Evolutionary conservation across 1,140 invertebrate genomes (phyloP).

Genomic region (Pseudoatta argentina): DNA sequence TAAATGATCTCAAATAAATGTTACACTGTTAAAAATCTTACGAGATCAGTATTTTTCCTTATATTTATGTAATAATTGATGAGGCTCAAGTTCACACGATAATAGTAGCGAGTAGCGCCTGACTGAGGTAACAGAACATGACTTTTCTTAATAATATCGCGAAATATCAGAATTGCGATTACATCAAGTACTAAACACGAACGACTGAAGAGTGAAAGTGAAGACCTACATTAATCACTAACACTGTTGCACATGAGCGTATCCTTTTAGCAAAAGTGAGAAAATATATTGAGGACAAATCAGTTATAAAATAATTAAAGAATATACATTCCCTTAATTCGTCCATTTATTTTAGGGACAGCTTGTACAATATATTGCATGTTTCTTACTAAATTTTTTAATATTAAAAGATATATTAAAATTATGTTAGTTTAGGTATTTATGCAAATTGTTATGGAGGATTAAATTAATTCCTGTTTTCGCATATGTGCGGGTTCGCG

Average conservation of each 20-base stretch:
- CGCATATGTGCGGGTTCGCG: background rate
- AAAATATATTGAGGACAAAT: background rate
- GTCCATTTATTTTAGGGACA: slow-evolving; percentile 22
- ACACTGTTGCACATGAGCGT: background rate
- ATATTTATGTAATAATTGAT: background rate
- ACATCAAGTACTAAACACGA: slow-evolving; percentile 1
- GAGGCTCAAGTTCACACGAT: too few relatives aligned
- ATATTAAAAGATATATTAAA: slow-evolving; percentile 32
- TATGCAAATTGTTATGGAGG: background rate
- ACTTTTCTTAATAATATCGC: slow-evolving; percentile 42
- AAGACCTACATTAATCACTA: background rate
- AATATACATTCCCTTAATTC: background rate
- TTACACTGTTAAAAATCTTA: background rate
- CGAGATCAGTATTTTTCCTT: background rate
- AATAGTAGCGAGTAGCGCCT: background rate
- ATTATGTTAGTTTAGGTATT: background rate
- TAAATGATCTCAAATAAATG: background rate
- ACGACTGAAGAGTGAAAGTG: slow-evolving; percentile 36
- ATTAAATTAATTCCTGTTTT: slow-evolving; percentile 10
- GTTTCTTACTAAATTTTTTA: slow-evolving; percentile 22
- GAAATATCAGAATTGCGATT: slow-evolving; percentile 41
- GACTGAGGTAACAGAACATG: slow-evolving; percentile 10
- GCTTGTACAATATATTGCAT: slow-evolving; percentile 28
- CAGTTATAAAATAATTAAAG: background rate
- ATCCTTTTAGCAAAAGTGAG: background rate